Evolutionary conservation across 2,113 vertebrate species (phyloP).

Genomic region (Cryptotis parvus): DNA sequence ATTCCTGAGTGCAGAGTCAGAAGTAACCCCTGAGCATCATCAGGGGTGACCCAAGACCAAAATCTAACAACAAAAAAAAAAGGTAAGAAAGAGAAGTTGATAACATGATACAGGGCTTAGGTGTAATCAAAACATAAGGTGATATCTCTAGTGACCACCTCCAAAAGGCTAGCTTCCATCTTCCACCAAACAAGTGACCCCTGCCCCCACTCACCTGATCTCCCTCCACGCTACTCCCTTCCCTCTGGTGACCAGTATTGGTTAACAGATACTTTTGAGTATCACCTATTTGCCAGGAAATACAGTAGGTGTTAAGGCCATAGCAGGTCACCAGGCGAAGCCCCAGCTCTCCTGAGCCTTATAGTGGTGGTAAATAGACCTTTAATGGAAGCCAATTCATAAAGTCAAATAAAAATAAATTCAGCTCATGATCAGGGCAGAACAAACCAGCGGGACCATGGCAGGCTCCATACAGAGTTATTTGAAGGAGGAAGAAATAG

Average conservation of each 20-base stretch:
- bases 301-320: fast-evolving
- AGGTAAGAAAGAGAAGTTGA: too few relatives aligned
- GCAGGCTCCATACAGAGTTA: too few relatives aligned
- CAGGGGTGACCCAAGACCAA: too few relatives aligned
- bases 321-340: background rate
- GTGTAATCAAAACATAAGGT: background rate
- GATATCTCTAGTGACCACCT: background rate
- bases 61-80: background rate
- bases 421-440: background rate
- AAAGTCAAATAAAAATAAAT: conserved; percentile 11
- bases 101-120: background rate
- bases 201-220: too few relatives aligned
- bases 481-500: too few relatives aligned
- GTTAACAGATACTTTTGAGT: background rate
- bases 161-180: background rate
- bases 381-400: background rate
- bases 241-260: background rate
- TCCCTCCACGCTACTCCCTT: background rate
- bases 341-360: background rate
- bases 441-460: background rate
- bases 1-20: too few relatives aligned
- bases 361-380: background rate
- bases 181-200: background rate
- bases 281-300: background rate
- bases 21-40: too few relatives aligned